phyloP scores from a whole-genome alignment of 2,113 vertebrate genomes.

The Pterocles orientalis region DNA sequence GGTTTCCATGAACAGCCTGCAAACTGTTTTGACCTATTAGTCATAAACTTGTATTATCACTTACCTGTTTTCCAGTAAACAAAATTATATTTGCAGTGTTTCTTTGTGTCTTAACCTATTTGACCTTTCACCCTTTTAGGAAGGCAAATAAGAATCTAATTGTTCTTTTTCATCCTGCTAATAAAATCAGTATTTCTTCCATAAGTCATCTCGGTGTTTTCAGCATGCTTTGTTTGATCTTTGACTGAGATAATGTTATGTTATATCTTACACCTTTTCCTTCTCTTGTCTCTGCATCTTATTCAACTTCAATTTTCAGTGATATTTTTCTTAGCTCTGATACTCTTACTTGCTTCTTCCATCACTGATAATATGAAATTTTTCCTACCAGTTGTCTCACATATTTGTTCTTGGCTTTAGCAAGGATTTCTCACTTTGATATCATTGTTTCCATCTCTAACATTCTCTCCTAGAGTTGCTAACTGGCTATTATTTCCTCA shows the following conservation, averaged over 20 bases:
- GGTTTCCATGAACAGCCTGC: not conserved
- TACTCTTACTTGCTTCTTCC: not conserved
- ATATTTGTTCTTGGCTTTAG: not conserved
- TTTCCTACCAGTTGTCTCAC: not conserved
- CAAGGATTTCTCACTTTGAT: not conserved
- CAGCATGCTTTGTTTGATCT: not conserved
- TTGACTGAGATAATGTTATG: not conserved
- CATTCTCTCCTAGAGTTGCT: not conserved
- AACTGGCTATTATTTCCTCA: not conserved
- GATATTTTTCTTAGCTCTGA: not conserved
- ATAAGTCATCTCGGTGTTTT: not conserved
- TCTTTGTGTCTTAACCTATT: not conserved
- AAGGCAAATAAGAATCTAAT: not conserved
- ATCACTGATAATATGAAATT: not conserved
- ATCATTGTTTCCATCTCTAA: not conserved
- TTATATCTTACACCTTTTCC: not conserved
- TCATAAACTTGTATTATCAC: not conserved
- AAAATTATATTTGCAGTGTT: not conserved
- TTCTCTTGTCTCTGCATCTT: not conserved
- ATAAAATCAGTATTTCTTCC: not conserved
- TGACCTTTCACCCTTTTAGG: not conserved
- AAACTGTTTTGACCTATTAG: not conserved
- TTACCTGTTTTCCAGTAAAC: not conserved
- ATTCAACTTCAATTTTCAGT: not conserved
- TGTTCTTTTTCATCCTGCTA: not conserved